Conservation (phyloP, 2,797 vertebrate species). For the Centropyge bicolor region DNA sequence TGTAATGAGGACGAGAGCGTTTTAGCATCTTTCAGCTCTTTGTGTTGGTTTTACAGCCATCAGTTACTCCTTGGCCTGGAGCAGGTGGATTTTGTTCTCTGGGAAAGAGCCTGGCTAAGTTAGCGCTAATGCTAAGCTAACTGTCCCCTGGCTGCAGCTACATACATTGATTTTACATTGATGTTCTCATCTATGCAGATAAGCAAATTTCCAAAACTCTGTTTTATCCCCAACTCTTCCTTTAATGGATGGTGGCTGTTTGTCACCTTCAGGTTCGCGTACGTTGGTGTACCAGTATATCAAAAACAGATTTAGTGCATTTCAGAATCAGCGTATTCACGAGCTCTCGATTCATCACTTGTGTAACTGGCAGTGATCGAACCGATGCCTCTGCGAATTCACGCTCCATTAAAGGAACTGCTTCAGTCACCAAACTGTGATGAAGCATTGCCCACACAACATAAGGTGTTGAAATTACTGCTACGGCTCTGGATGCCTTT, state of each 20-base stretch:
- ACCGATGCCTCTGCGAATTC: not conserved
- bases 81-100: not conserved
- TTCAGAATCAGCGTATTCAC: not conserved
- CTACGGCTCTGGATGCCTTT: slow-evolving; percentile 11
- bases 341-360: not conserved
- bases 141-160: not conserved
- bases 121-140: not conserved
- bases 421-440: slow-evolving; percentile 32
- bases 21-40: not conserved
- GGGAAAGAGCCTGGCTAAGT: not conserved
- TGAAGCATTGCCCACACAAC: not conserved
- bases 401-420: slow-evolving; percentile 1
- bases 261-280: not conserved
- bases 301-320: not conserved
- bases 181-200: not conserved
- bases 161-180: not conserved
- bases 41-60: not conserved
- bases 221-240: too few relatives aligned
- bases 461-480: slow-evolving; percentile 15
- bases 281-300: not conserved
- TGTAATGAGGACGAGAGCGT: not conserved
- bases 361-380: slow-evolving; percentile 7
- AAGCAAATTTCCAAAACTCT: not conserved
- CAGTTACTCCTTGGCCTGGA: not conserved
- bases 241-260: slow-evolving; percentile 2